Evolutionary conservation across 2,888 invertebrate species (phyloP).

Genomic region (Leptopilina drosophilae): DNA sequence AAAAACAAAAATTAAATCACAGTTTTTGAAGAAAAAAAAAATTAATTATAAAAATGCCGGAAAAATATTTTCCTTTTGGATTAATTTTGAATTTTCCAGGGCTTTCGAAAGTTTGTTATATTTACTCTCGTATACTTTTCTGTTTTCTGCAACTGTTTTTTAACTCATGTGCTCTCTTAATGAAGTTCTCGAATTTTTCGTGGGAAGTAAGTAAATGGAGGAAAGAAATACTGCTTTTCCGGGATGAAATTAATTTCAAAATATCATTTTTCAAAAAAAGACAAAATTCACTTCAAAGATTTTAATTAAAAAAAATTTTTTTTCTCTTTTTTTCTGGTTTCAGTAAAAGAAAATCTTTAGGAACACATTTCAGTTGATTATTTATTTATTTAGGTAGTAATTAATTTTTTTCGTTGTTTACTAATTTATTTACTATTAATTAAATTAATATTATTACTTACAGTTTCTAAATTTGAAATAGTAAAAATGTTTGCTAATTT

Average conservation of each 20-base stretch:
- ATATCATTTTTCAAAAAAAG: background rate
- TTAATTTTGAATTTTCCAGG: background rate
- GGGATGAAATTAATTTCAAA: background rate
- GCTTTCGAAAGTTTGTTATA: background rate
- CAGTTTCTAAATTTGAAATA: too few relatives aligned
- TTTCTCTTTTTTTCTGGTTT: background rate
- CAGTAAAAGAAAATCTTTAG: background rate
- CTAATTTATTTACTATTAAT: background rate
- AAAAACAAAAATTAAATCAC: too few relatives aligned
- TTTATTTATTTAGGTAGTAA: background rate
- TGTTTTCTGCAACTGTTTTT: background rate
- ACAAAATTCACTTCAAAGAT: background rate
- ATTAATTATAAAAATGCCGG: too few relatives aligned
- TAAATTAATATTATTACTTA: too few relatives aligned
- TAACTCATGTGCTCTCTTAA: background rate
- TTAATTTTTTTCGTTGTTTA: background rate
- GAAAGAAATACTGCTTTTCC: constrained; percentile 1
- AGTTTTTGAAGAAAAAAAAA: too few relatives aligned
- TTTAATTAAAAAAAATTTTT: background rate
- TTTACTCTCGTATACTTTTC: background rate
- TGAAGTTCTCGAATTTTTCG: constrained; percentile 25
- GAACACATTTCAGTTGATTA: background rate
- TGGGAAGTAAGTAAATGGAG: background rate
- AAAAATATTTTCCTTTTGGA: too few relatives aligned
- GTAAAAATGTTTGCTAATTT: too few relatives aligned